Evolutionary conservation across 2,797 vertebrate species (phyloP).

Genomic region (Gymnocypris eckloni): DNA sequence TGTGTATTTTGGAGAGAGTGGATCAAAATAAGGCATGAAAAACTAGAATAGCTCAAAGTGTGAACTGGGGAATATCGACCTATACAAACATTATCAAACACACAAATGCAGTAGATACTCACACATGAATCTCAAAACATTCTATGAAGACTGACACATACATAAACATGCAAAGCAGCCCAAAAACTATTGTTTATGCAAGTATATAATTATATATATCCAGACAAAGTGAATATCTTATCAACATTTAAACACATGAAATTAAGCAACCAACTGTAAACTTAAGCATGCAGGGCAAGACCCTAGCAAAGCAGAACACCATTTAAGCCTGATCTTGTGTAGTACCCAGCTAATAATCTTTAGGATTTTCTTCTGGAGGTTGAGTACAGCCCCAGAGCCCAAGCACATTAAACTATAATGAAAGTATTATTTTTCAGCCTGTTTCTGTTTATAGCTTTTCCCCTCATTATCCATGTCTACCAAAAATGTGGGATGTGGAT

Average conservation of each 20-base stretch:
- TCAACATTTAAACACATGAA: not conserved
- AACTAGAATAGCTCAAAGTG: not conserved
- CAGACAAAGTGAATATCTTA: conserved; percentile 1
- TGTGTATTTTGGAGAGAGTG: not conserved
- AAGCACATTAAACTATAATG: conserved; percentile 49
- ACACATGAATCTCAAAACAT: not conserved
- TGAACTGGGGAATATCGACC: not conserved
- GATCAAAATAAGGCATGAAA: not conserved
- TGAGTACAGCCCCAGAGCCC: conserved; percentile 28
- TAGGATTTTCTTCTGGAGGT: conserved; percentile 18
- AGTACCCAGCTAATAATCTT: conserved; percentile 27
- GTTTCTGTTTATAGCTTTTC: conserved; percentile 30
- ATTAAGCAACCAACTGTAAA: conserved; percentile 30
- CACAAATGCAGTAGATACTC: not conserved
- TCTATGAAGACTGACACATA: not conserved
- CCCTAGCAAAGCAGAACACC: not conserved
- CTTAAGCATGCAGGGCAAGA: not conserved
- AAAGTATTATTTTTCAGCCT: conserved; percentile 36
- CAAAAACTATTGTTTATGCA: not conserved
- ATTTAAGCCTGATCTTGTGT: not conserved
- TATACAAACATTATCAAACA: not conserved
- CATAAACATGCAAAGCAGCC: not conserved
- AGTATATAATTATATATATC: not conserved
- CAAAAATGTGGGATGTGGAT: conserved; percentile 8
- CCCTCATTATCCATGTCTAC: conserved; percentile 29